Conservation (phyloP, 2,113 vertebrate species). For the Leucosticte australis region DNA sequence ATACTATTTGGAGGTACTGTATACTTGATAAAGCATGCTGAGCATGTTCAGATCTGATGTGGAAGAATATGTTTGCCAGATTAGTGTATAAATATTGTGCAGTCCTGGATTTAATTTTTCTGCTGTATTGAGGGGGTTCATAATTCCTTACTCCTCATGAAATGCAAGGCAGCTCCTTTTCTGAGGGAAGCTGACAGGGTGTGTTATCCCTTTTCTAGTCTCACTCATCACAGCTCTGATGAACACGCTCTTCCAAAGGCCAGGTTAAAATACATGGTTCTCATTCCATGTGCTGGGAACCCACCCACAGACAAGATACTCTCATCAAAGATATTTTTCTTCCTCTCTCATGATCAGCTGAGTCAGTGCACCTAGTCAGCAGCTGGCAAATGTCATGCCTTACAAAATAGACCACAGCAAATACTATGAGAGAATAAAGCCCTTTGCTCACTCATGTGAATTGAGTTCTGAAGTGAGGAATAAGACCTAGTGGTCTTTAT, state of each 20-base stretch:
- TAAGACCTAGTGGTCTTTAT: not conserved
- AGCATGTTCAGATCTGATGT: not conserved
- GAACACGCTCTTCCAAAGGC: not conserved
- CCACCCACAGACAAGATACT: not conserved
- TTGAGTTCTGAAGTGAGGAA: not conserved
- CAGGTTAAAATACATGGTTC: not conserved
- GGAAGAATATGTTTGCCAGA: not conserved
- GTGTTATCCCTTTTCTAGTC: not conserved
- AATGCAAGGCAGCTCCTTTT: not conserved
- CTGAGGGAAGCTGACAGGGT: not conserved
- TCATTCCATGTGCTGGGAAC: not conserved
- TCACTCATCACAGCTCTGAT: not conserved
- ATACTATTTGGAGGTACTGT: not conserved
- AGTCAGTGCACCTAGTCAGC: slow-evolving; percentile 15
- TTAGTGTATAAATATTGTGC: not conserved
- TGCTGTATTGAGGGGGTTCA: not conserved
- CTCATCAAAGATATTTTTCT: not conserved
- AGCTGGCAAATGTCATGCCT: not conserved
- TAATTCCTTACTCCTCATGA: not conserved
- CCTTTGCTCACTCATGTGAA: not conserved
- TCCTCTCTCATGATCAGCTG: slow-evolving; percentile 11
- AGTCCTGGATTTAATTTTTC: not conserved
- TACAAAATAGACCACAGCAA: not conserved
- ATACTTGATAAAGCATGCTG: not conserved
- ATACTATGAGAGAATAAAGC: not conserved